These are phyloP conservation scores for Phymanthus crucifer DNA, from an alignment of 92 coral and sea anemone genomes.

Conservation along the genomic window DNA sequence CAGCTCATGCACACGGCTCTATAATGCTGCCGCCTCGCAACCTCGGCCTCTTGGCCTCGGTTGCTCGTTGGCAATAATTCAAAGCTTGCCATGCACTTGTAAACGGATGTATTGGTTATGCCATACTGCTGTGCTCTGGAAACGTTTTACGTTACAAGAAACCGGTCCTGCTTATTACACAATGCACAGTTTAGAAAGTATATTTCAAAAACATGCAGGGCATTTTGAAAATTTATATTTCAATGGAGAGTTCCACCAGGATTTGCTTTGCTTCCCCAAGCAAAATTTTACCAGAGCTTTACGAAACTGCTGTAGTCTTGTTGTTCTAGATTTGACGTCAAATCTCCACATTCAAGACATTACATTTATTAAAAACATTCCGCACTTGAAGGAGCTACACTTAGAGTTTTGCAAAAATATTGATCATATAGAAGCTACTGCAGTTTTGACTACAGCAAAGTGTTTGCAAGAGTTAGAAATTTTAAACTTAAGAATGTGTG, in stretches of 20 bases:
- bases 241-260: slow-evolving; percentile 29
- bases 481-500: slow-evolving; percentile 38
- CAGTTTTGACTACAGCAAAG: slow-evolving; percentile 17
- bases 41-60: no score
- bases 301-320: slow-evolving; percentile 35
- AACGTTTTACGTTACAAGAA: slow-evolving; percentile 40
- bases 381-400: slow-evolving; percentile 32
- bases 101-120: slow-evolving; percentile 24
- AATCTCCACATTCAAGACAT: slow-evolving; percentile 18
- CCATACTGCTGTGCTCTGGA: slow-evolving; percentile 39
- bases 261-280: slow-evolving; percentile 1
- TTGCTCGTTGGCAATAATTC: no score
- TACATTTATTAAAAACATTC: slow-evolving; percentile 15
- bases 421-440: slow-evolving; percentile 24
- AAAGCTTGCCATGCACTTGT: slow-evolving; percentile 30
- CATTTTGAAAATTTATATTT: slow-evolving; percentile 40
- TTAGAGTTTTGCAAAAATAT: slow-evolving; percentile 35
- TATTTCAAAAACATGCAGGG: slow-evolving; percentile 22
- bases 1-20: no score
- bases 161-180: slow-evolving; percentile 32
- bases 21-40: no score
- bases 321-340: slow-evolving; percentile 29
- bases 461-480: slow-evolving; percentile 28
- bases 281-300: slow-evolving; percentile 27
- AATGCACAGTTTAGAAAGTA: slow-evolving; percentile 26